A percentile compares a stretch with the other conserved stretches of the same genome.
These are phyloP conservation scores for Scopus umbretta DNA, from an alignment of 2,113 vertebrate species.

Conservation along the genomic window DNA sequence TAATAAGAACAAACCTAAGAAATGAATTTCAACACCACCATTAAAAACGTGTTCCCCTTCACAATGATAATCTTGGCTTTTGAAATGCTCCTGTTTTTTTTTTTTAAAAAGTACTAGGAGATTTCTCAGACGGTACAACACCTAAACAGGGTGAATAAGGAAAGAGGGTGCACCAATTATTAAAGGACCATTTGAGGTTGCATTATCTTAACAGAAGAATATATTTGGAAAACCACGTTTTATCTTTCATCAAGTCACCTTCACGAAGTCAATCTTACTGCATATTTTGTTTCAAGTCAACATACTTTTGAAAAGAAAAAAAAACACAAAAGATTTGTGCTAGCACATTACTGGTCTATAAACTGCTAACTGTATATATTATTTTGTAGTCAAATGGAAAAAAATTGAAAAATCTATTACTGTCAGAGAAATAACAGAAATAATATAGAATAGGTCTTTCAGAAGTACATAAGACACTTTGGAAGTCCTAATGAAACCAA, in stretches of 20 bases:
- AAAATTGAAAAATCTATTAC: background rate
- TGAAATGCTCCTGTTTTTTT: background rate
- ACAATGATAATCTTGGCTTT: background rate
- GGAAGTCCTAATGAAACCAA: background rate
- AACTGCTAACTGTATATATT: background rate
- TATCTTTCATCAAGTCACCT: background rate
- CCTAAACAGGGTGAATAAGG: background rate
- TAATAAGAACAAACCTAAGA: background rate
- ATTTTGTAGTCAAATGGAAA: background rate
- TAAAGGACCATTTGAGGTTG: background rate
- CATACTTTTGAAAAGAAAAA: background rate
- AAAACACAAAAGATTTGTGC: background rate
- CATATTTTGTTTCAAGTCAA: background rate
- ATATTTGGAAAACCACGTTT: background rate
- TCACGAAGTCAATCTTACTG: background rate
- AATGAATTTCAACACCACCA: background rate
- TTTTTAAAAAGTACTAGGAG: background rate
- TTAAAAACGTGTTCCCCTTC: background rate
- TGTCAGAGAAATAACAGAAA: background rate
- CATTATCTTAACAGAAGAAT: background rate
- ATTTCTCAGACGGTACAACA: background rate
- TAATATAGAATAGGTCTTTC: background rate
- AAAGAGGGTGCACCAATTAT: background rate
- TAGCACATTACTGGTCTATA: background rate
- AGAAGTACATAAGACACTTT: background rate